These are phyloP conservation scores for Petaurus breviceps DNA, from an alignment of 2,113 vertebrate genomes.

Conservation along the genomic window DNA sequence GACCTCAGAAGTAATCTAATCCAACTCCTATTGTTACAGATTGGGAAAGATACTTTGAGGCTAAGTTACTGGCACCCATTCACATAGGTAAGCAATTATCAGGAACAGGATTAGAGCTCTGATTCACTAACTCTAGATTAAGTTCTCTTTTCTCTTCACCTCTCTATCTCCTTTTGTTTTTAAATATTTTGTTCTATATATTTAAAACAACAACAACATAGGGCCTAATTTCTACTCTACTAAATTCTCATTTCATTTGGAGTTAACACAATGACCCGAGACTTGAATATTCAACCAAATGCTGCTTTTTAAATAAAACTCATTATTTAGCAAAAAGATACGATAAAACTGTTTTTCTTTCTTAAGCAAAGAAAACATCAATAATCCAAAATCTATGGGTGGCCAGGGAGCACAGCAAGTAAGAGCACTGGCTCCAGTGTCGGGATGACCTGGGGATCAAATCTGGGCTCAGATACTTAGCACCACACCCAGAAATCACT, in stretches of 20 bases:
- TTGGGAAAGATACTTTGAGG: not conserved
- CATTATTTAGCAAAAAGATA: not conserved
- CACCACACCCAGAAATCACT: no score
- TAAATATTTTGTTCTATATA: not conserved
- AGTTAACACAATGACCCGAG: not conserved
- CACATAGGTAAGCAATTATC: not conserved
- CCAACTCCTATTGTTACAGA: not conserved
- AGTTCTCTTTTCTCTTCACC: not conserved
- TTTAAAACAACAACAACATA: not conserved
- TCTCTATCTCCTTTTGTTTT: not conserved
- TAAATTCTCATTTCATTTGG: not conserved
- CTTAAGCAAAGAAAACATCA: no score
- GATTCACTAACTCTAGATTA: not conserved
- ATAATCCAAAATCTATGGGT: no score
- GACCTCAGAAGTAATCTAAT: not conserved
- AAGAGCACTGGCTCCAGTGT: no score
- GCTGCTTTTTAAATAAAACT: not conserved
- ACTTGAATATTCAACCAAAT: not conserved
- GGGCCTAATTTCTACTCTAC: fast-evolving
- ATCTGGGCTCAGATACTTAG: no score
- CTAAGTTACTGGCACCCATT: not conserved
- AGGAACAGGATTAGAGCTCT: not conserved
- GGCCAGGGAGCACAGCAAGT: no score
- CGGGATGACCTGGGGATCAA: no score
- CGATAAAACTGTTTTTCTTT: not conserved